Evolutionary conservation across 2,888 invertebrate species (phyloP), one percentile per base, ranked within the genome.

Genomic region (Himalopsyche anomala): DNA sequence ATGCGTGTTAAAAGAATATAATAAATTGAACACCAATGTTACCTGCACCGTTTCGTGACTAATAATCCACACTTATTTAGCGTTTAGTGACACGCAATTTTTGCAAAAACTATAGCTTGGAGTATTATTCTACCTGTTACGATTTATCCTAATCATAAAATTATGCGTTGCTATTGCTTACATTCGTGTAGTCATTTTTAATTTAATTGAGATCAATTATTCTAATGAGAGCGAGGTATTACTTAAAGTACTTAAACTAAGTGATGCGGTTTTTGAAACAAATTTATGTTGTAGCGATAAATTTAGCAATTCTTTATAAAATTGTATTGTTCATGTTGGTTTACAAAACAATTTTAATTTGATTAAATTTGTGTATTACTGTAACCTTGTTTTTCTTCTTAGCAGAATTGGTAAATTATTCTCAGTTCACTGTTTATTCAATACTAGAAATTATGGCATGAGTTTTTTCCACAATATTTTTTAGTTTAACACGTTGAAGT

Each of bases 21-120:
- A 62, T 62, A 62, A 62, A 62, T 62, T 62, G 19, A 62, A 62
- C 62, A 62, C 62, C 62, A 6, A 62, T 62, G 62, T 19, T 62
- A 62, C 62, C 6, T 62, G 62, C 62, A 19, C 11, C 28, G 62
- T 62, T 62, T 19, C 62, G 62, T 62, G 62, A 62, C 62, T 62
- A 19, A 62, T 28, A 19, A 11, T 62, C 62, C 28, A 62, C 62
- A 62, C 62, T 62, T 62, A 62, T 62, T 62, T 62, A 11, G 19
- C 62, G 62, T 62, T 62, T 62, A 62, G 62, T 62, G 19, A 62
- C 62, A 62, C 62, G 62, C 62, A 62, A 62, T 62, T 56, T 56
- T 62, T 62, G 62, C 62, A 62, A 62, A 62, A 62, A n/a, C 5
- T 62, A 19, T 62, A 19, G 62, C 19, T 15, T 9, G 19, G 3